phyloP scores from a whole-genome alignment of 1,140 invertebrate genomes.

The Carcinoscorpius rotundicauda region DNA sequence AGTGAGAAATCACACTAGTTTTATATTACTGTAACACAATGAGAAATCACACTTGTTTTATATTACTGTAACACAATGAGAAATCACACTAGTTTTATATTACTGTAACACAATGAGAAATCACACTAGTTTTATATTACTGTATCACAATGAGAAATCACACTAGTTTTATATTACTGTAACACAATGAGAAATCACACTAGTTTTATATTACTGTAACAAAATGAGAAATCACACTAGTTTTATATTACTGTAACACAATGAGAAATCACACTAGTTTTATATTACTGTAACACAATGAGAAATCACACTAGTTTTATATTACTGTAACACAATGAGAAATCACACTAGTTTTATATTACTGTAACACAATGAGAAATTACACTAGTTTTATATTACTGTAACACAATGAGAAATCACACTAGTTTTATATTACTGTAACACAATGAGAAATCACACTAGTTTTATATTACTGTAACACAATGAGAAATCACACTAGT shows the following conservation, averaged over 20 bases:
- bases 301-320: too few species aligned
- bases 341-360: too few species aligned
- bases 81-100: too few species aligned
- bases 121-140: too few species aligned
- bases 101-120: not conserved
- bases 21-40: not conserved
- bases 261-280: too few species aligned
- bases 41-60: too few species aligned
- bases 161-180: not conserved
- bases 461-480: not conserved
- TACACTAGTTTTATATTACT: not conserved
- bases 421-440: not conserved
- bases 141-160: not conserved
- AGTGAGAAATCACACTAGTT: not conserved
- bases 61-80: not conserved
- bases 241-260: not conserved
- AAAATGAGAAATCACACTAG: not conserved
- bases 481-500: not conserved
- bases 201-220: not conserved
- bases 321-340: not conserved
- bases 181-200: not conserved
- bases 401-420: not conserved
- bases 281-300: not conserved
- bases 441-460: not conserved
- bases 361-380: not conserved